Base-by-base conservation (phyloP, 2,797 vertebrate genomes). In the Epinephelus coioides region DNA sequence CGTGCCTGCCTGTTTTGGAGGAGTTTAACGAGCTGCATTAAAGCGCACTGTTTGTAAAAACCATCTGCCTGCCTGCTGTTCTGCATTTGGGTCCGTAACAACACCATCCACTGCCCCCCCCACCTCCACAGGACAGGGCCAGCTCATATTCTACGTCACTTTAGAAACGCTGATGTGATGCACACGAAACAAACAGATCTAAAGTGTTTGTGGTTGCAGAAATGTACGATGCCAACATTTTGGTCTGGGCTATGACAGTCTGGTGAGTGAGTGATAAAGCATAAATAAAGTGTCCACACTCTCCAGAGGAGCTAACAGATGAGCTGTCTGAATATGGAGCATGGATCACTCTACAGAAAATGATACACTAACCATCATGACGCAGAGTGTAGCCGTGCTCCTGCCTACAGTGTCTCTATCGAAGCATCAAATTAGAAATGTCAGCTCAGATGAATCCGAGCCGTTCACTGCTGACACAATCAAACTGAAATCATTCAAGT, bases 371-470 rank as follows among this genome's bases (percentile, higher is more conserved):
- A 15, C 38, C n/a, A 30, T 76, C 55, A 11, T 15, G 4, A 40
- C 30, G 17, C 47, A 4, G 68, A 59, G 34, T 51, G 73, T 27
- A 55, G 25, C 67, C 19, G 25, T 43, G 56, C 34, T 79, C 19
- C 53, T 8, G 6, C 71, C 62, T n/a, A 25, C 46, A 12, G 76
- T 17, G 55, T 77, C 56, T 5, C 69, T 69, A 78, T 15, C 53
- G 46, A 69, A 82, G 73, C 78, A 51, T 78, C 82, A 86, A 83
- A 85, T 78, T 77, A 81, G 67, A 81, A 78, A 78, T 53, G 81
- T 75, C 85, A 82, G 44, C 66, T 54, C 51, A 61, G 73, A 77
- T 51, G 56, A 71, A 50, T 78, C 73, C 62, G 70, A 43, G 27
- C 40, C 4, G 7, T 76, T 56, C 43, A 15, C 18, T 51, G 51